A percentile compares a stretch with the other conserved stretches of the same genome.
These are phyloP conservation scores for Microvelia longipes DNA, from an alignment of 1,140 invertebrate species.

Conservation along the genomic window DNA sequence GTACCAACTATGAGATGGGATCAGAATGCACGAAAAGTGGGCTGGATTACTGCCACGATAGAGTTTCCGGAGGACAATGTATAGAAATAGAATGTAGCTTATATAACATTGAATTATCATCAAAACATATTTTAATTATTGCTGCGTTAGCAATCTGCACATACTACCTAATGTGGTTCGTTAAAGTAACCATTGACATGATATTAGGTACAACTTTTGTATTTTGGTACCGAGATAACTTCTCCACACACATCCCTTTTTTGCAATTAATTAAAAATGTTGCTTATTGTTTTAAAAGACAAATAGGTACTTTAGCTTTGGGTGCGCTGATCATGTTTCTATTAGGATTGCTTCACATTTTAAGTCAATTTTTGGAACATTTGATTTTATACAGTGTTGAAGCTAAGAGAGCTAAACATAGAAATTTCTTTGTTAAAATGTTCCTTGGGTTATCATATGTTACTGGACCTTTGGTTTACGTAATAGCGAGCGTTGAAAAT, in stretches of 20 bases:
- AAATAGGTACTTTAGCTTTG: neutral
- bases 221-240: neutral
- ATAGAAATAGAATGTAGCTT: neutral
- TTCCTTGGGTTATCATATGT: neutral
- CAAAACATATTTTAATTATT: neutral
- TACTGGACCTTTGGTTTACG: neutral
- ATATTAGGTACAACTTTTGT: neutral
- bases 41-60: neutral
- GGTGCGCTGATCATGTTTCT: neutral
- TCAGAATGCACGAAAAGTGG: neutral
- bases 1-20: neutral
- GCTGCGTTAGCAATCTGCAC: neutral
- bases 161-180: neutral
- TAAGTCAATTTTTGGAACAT: neutral
- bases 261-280: neutral
- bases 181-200: neutral
- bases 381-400: neutral
- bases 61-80: neutral
- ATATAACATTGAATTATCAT: neutral
- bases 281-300: neutral
- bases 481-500: neutral
- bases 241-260: neutral
- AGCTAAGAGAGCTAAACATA: neutral
- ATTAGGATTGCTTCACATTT: neutral
- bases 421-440: neutral